Conservation (phyloP, 1,140 invertebrate species). For the Sitophilus oryzae region DNA sequence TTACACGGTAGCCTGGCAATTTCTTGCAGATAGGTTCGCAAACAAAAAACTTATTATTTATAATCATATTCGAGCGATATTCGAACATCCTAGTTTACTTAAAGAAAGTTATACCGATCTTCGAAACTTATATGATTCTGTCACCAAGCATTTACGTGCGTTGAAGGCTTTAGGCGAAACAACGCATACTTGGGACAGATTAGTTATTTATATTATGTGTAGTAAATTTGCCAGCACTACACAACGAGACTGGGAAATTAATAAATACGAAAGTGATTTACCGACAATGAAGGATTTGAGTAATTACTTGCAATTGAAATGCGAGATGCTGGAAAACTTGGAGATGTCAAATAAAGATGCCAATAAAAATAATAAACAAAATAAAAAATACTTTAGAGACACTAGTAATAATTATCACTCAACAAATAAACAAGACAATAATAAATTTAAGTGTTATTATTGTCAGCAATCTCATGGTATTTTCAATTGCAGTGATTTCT, state of each 20-base stretch:
- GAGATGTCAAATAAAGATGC: too few species aligned
- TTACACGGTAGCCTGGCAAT: slow-evolving; percentile 4
- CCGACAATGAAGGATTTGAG: slow-evolving; percentile 10
- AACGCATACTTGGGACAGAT: slow-evolving; percentile 18
- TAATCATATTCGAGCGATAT: slow-evolving; percentile 22
- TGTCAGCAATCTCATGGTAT: slow-evolving; percentile 7
- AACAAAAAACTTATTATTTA: slow-evolving; percentile 31
- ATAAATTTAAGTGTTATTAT: slow-evolving; percentile 3
- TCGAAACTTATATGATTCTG: slow-evolving; percentile 9
- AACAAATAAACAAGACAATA: slow-evolving; percentile 2
- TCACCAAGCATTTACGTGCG: slow-evolving; percentile 14
- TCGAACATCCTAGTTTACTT: slow-evolving; percentile 10
- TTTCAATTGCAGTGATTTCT: slow-evolving; percentile 11
- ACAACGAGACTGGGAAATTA: slow-evolving; percentile 27
- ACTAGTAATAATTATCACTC: not conserved
- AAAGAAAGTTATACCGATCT: slow-evolving; percentile 18
- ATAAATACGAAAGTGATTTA: slow-evolving; percentile 2
- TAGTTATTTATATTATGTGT: slow-evolving; percentile 22
- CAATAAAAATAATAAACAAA: too few species aligned
- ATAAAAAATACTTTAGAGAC: slow-evolving; percentile 1
- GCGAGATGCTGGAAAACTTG: not conserved
- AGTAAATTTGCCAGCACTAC: slow-evolving; percentile 28
- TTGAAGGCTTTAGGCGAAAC: slow-evolving; percentile 16
- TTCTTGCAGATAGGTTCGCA: slow-evolving; percentile 29
- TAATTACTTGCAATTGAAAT: slow-evolving; percentile 1